Evolutionary conservation across 2,888 invertebrate species (phyloP).

Genomic region (Drepana falcataria): DNA sequence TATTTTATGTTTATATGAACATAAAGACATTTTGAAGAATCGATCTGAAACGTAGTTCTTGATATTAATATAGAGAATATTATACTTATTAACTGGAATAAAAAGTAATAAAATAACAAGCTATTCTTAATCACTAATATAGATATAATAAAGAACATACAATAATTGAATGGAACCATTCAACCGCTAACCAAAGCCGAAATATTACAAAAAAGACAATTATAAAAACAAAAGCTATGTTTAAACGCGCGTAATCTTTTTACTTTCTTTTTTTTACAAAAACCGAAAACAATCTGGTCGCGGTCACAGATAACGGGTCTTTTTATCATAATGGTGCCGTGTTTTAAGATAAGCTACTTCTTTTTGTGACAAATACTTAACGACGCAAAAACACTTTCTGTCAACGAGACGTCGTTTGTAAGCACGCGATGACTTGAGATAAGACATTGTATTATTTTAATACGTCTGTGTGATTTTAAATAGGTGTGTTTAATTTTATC

Average conservation of each 20-base stretch:
- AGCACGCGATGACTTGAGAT: conserved; percentile 29
- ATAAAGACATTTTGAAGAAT: no score
- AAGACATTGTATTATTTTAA: conserved; percentile 20
- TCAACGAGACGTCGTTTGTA: conserved; percentile 21
- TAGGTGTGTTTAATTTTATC: background rate
- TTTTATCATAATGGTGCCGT: conserved; percentile 56
- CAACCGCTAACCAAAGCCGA: background rate
- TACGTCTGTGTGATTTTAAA: background rate
- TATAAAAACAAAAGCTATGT: conserved; percentile 1
- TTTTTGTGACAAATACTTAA: conserved; percentile 29
- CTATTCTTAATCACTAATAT: no score
- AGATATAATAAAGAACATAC: no score
- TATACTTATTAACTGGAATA: no score
- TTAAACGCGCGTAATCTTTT: conserved; percentile 14
- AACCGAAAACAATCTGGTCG: conserved; percentile 27
- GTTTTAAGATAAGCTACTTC: conserved; percentile 57
- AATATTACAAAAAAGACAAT: background rate
- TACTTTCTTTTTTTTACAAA: conserved; percentile 29
- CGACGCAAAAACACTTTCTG: conserved; percentile 13
- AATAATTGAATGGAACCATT: no score
- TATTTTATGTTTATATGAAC: no score
- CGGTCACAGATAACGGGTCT: conserved; percentile 33
- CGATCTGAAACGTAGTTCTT: no score
- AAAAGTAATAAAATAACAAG: no score
- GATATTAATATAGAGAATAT: no score